A percentile compares a stretch with the other conserved stretches of the same genome.
Evolutionary conservation across 1,140 invertebrate genomes (phyloP).

Genomic region (Trichogramma pretiosum): DNA sequence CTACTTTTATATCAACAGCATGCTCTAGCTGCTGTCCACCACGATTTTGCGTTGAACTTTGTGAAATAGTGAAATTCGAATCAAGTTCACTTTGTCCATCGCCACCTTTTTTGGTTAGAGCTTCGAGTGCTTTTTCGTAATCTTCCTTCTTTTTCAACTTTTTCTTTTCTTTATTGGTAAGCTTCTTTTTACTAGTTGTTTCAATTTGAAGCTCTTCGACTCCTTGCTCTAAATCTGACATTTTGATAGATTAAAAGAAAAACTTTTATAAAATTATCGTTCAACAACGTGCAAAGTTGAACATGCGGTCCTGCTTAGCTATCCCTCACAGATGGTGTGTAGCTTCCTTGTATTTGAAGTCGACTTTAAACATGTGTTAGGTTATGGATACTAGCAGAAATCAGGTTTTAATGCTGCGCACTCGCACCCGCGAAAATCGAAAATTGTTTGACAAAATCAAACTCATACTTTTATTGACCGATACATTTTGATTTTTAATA

Average conservation of each 20-base stretch:
- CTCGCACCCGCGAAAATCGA: too few relatives aligned
- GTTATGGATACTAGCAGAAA: too few relatives aligned
- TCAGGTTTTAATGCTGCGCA: too few relatives aligned
- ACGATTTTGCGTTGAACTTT: conserved; percentile 42
- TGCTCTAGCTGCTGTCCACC: conserved; percentile 79
- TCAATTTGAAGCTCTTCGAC: conserved; percentile 33
- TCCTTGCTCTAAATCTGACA: conserved; percentile 34
- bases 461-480: too few relatives aligned
- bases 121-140: conserved; percentile 85
- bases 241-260: conserved; percentile 7
- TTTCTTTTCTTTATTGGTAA: conserved; percentile 92
- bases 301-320: too few relatives aligned
- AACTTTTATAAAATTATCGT: not conserved
- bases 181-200: conserved; percentile 47
- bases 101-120: conserved; percentile 78
- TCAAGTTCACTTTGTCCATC: conserved; percentile 81
- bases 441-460: too few relatives aligned
- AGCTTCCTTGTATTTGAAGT: too few relatives aligned
- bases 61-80: conserved; percentile 93
- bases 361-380: too few relatives aligned
- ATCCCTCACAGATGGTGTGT: too few relatives aligned
- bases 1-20: conserved; percentile 96
- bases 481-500: too few relatives aligned
- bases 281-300: too few relatives aligned
- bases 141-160: conserved; percentile 88